Evolutionary conservation across 2,797 vertebrate species (phyloP), one percentile per base, ranked within the genome.

Genomic region (Peromyscus aztecus): DNA sequence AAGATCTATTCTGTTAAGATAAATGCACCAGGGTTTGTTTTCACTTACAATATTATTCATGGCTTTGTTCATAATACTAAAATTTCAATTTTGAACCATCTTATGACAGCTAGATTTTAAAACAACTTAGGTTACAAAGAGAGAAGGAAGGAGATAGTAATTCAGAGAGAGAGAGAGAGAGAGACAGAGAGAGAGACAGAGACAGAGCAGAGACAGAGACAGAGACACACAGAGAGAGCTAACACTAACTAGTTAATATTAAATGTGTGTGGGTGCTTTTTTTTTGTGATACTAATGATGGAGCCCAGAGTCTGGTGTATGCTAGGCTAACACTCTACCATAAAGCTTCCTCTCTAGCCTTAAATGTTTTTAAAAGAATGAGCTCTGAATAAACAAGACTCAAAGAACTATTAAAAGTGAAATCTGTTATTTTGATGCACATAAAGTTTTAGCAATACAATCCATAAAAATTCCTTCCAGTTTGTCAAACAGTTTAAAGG

Each of bases 41-140:
- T 94, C 49, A 87, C 82, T 85, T 91, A 91, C 65, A 77, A 73
- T 76, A 59, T 59, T 84, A 65, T 87, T 93, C 87, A 61, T 81
- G 81, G 37, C 49, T 96, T 95, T 89, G 14, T 71, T 65, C 91
- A n/a, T 92, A 95, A 27, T 63, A 75, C 49, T 91, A 95, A 57
- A 78, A 80, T 91, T 40, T 95, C 91, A 63, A 65, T 81, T 90
- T 94, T 94, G 65, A 92, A 94, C 52, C 24, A 88, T 63, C 37
- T 89, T 80, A 23, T 86, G 76, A 93, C 73, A 90, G n/a, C 34
- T 71, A 92, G 63, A 71, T 85, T 73, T 73, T 2, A 21, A 40
- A 55, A 3, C 34, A 90, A 57, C 61, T 95, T 92, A 59, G 69
- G 19, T 76, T 94, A 71, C 52, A 95, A 93, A 27, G 78, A 91